phyloP scores from a whole-genome alignment of 1,140 invertebrate genomes.

The Aplysia californica region DNA sequence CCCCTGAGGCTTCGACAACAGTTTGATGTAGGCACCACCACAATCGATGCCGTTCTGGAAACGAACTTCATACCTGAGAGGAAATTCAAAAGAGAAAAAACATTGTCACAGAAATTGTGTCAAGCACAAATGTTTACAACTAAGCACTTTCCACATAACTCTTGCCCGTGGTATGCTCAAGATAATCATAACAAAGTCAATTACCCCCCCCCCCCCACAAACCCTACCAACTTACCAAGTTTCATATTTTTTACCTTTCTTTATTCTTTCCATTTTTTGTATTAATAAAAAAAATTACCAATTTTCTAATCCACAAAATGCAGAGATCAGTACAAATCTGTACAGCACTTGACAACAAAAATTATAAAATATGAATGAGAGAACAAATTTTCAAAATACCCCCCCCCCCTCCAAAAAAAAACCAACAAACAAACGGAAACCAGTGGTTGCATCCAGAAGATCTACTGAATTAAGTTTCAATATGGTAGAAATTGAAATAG shows the following conservation, averaged over 20 bases:
- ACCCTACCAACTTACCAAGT: neutral
- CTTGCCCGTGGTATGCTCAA: no score
- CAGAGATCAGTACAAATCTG: neutral
- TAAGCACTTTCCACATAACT: no score
- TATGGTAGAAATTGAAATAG: no score
- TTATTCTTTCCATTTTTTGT: no score
- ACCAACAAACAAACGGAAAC: no score
- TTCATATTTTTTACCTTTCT: neutral
- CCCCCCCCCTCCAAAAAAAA: no score
- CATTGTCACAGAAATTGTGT: neutral
- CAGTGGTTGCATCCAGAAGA: no score
- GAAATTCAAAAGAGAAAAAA: slow-evolving; percentile 19
- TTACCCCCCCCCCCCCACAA: neutral
- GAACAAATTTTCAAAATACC: no score
- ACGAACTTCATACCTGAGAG: slow-evolving; percentile 71
- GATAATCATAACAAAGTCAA: no score
- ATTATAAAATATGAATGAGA: neutral
- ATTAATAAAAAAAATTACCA: no score
- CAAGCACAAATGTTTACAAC: neutral
- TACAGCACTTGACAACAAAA: neutral
- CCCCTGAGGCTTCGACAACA: slow-evolving; percentile 76
- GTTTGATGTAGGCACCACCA: slow-evolving; percentile 97
- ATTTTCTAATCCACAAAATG: no score
- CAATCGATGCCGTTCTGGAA: slow-evolving; percentile 97
- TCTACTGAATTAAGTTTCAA: no score